phyloP scores from a whole-genome alignment of 2,888 invertebrate species.

The Frankliniella intonsa region DNA sequence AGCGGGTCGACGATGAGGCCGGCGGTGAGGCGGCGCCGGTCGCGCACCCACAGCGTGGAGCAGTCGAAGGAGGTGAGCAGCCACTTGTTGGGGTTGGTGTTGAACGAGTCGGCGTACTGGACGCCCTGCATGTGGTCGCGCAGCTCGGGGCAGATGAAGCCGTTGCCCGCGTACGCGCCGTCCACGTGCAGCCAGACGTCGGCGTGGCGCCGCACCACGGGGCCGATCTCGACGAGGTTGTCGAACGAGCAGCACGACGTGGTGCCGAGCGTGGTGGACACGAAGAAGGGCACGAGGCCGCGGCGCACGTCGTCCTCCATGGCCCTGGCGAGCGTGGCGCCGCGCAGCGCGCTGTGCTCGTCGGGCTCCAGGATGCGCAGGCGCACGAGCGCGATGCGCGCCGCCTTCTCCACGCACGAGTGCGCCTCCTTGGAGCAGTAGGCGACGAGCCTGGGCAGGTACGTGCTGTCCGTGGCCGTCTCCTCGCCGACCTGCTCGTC shows the following conservation, averaged over 20 bases:
- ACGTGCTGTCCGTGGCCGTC: slow-evolving; percentile 64
- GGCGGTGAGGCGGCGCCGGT: slow-evolving; percentile 69
- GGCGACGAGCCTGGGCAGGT: slow-evolving; percentile 71
- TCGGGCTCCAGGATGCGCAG: slow-evolving; percentile 67
- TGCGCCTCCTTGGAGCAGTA: slow-evolving; percentile 70
- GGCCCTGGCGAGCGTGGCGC: slow-evolving; percentile 57
- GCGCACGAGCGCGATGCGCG: slow-evolving; percentile 70
- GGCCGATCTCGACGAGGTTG: slow-evolving; percentile 70
- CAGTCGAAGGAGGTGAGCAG: slow-evolving; percentile 80
- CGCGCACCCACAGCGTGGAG: slow-evolving; percentile 76
- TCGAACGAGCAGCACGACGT: slow-evolving; percentile 82
- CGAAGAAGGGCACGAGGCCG: slow-evolving; percentile 78
- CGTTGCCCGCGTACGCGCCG: slow-evolving; percentile 81
- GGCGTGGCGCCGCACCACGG: slow-evolving; percentile 58
- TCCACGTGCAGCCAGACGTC: slow-evolving; percentile 83
- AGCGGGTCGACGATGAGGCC: slow-evolving; percentile 79
- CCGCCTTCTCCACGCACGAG: slow-evolving; percentile 73
- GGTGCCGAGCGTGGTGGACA: slow-evolving; percentile 75
- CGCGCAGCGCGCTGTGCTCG: slow-evolving; percentile 60
- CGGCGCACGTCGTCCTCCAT: slow-evolving; percentile 67
- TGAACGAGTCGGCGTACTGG: slow-evolving; percentile 77
- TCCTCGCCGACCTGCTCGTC: slow-evolving; percentile 48
- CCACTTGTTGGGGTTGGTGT: slow-evolving; percentile 86
- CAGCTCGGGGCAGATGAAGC: slow-evolving; percentile 81
- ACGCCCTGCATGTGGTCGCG: slow-evolving; percentile 56